phyloP scores from a whole-genome alignment of 2,888 invertebrate species.

The Amphipoea lucens region DNA sequence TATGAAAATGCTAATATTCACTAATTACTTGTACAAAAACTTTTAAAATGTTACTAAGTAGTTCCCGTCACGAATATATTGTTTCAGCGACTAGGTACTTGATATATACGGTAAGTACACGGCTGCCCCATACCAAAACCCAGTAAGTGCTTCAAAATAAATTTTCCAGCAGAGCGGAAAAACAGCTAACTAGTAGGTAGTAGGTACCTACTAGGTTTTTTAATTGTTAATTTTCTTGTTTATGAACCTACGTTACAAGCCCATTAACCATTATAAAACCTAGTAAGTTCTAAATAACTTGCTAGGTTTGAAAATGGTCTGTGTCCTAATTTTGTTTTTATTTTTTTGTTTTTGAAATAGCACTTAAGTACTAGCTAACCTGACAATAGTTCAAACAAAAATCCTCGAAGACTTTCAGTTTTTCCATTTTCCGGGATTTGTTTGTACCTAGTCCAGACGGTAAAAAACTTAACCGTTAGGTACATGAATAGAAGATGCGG shows the following conservation, averaged over 20 bases:
- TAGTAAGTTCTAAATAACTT: neutral
- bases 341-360: too few relatives aligned
- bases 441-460: neutral
- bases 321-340: neutral
- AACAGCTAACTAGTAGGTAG: neutral
- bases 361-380: neutral
- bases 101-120: slow-evolving; percentile 5
- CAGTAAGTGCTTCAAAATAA: neutral
- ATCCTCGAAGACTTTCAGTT: neutral
- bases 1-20: slow-evolving; percentile 27
- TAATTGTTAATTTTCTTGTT: neutral
- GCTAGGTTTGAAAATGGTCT: neutral
- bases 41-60: slow-evolving; percentile 24
- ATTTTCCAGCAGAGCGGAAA: neutral
- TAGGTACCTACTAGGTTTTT: neutral
- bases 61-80: slow-evolving; percentile 41
- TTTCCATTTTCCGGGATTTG: neutral
- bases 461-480: neutral
- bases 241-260: too few relatives aligned
- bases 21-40: slow-evolving; percentile 42
- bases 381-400: neutral
- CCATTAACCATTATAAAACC: neutral
- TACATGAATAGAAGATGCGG: too few relatives aligned
- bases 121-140: neutral
- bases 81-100: slow-evolving; percentile 31